Evolutionary conservation across 2,113 vertebrate genomes (phyloP).

Genomic region (Pyrgilauda ruficollis): DNA sequence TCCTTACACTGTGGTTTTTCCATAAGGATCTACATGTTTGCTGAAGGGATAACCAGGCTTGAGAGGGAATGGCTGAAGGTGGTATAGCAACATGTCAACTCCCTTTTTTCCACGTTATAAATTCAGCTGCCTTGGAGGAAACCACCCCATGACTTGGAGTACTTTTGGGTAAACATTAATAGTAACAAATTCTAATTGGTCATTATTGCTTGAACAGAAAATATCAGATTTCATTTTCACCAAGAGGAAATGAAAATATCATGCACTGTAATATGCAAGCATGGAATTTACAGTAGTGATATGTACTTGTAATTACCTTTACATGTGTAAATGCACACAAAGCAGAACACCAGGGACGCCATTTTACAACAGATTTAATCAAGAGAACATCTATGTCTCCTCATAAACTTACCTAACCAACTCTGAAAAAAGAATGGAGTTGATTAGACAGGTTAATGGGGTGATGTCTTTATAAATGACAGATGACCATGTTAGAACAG

Average conservation of each 20-base stretch:
- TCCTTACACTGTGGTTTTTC: not conserved
- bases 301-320: conserved; percentile 57
- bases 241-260: conserved; percentile 66
- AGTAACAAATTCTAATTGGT: conserved; percentile 47
- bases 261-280: conserved; percentile 47
- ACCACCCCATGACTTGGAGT: conserved; percentile 17
- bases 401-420: conserved; percentile 60
- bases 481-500: conserved; percentile 62
- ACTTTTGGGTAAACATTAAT: conserved; percentile 35
- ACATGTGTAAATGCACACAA: conserved; percentile 63
- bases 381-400: conserved; percentile 45
- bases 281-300: conserved; percentile 65
- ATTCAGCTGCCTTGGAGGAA: conserved; percentile 31
- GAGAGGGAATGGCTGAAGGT: conserved; percentile 7
- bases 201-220: conserved; percentile 39
- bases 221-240: conserved; percentile 53
- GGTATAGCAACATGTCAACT: not conserved
- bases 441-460: conserved; percentile 68
- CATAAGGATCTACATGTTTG: not conserved
- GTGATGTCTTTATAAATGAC: conserved; percentile 68
- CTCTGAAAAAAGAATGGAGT: conserved; percentile 63
- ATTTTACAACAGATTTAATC: conserved; percentile 69
- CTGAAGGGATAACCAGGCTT: not conserved
- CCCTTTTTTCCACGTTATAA: conserved; percentile 28
- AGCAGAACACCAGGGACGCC: conserved; percentile 58